Evolutionary conservation across 2,797 vertebrate genomes (phyloP).

Genomic region (Spinus pinus): DNA sequence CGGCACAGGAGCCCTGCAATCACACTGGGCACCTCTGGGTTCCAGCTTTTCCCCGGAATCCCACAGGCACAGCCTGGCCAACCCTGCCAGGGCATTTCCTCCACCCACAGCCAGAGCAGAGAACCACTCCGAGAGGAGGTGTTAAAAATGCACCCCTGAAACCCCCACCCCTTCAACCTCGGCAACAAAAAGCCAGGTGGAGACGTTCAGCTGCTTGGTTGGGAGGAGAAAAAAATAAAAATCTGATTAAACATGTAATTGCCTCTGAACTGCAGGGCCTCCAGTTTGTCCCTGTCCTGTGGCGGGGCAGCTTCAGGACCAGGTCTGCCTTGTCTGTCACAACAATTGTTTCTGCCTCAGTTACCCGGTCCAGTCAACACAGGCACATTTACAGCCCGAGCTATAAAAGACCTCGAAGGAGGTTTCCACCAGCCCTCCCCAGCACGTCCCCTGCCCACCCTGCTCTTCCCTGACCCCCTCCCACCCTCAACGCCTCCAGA

Average conservation of each 20-base stretch:
- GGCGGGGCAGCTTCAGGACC: background rate
- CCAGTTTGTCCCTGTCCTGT: background rate
- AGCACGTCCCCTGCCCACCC: background rate
- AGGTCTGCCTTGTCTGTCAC: background rate
- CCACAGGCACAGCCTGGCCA: background rate
- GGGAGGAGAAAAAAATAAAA: background rate
- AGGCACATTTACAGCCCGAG: background rate
- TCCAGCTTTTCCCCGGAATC: background rate
- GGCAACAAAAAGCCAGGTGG: background rate
- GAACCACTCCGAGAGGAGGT: background rate
- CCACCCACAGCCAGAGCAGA: background rate
- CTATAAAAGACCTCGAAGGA: background rate
- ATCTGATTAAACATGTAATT: background rate
- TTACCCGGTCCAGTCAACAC: constrained; percentile 1
- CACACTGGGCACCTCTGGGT: fast-evolving
- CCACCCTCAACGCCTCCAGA: background rate
- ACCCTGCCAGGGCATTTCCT: background rate
- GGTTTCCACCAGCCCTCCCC: background rate
- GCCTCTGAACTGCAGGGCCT: background rate
- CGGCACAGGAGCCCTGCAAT: fast-evolving
- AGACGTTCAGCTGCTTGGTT: background rate
- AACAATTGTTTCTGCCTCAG: constrained; percentile 14
- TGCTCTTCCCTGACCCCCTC: background rate
- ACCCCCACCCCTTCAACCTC: background rate
- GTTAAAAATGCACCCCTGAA: background rate